phyloP scores from a whole-genome alignment of 1,140 invertebrate genomes.

The Drosophila watanabei region DNA sequence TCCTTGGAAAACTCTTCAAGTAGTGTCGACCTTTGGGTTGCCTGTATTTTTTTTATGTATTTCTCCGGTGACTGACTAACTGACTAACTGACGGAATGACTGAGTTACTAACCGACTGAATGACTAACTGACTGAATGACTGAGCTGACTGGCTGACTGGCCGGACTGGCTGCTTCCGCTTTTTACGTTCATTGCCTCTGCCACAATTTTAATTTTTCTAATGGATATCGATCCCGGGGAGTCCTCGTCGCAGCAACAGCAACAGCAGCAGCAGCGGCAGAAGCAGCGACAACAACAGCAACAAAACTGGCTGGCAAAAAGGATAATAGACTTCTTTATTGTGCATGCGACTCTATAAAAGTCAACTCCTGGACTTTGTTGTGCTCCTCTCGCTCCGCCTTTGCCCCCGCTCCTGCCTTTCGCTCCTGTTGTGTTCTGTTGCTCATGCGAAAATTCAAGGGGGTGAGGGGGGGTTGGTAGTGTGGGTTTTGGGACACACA shows the following conservation, averaged over 20 bases:
- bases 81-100: slow-evolving; percentile 31
- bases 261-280: slow-evolving; percentile 54
- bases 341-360: slow-evolving; percentile 86
- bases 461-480: neutral
- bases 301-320: slow-evolving; percentile 74
- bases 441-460: slow-evolving; percentile 53
- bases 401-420: slow-evolving; percentile 2
- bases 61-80: slow-evolving; percentile 38
- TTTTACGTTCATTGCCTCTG: slow-evolving; percentile 86
- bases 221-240: slow-evolving; percentile 85
- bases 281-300: slow-evolving; percentile 56
- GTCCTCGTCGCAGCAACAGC: slow-evolving; percentile 49
- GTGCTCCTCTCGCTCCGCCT: slow-evolving; percentile 41
- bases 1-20: slow-evolving; percentile 17
- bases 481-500: slow-evolving; percentile 47
- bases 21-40: slow-evolving; percentile 48
- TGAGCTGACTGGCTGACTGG: slow-evolving; percentile 58
- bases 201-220: slow-evolving; percentile 86
- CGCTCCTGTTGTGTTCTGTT: slow-evolving; percentile 46
- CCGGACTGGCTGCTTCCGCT: slow-evolving; percentile 74
- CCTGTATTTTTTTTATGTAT: slow-evolving; percentile 32
- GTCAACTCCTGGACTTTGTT: slow-evolving; percentile 85
- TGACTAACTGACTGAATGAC: slow-evolving; percentile 48
- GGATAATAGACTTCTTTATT: slow-evolving; percentile 86
- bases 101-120: slow-evolving; percentile 36